Percentiles rank a stretch among this genome's conserved stretches.
These are phyloP conservation scores for Centropus bengalensis DNA, from an alignment of 2,113 vertebrate species.

Conservation along the genomic window DNA sequence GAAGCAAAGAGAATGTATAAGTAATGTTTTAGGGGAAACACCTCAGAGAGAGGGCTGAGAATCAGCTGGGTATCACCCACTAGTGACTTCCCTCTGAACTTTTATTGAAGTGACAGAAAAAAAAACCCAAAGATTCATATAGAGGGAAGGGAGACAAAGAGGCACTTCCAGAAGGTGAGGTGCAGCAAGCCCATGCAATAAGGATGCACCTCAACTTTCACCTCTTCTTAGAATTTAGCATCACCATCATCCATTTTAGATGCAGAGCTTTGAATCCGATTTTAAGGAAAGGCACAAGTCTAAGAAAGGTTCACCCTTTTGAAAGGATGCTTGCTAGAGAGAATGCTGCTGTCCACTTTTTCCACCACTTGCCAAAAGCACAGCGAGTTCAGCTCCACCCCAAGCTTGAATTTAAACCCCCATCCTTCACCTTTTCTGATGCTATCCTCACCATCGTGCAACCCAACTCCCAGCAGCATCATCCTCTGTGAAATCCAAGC, in stretches of 20 bases:
- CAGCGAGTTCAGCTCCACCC: background rate
- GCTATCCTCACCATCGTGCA: background rate
- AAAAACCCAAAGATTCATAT: background rate
- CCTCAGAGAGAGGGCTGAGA: background rate
- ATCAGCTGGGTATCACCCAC: background rate
- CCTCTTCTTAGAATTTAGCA: background rate
- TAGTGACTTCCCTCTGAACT: background rate
- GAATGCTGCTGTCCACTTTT: background rate
- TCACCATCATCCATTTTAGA: background rate
- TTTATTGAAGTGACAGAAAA: background rate
- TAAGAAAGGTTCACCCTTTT: background rate
- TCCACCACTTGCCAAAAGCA: background rate
- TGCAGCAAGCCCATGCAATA: background rate
- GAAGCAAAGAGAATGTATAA: background rate
- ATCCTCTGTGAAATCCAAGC: background rate
- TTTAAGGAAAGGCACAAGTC: background rate
- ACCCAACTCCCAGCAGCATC: background rate
- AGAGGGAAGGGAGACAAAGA: background rate
- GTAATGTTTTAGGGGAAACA: background rate
- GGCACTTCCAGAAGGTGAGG: background rate
- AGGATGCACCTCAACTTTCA: background rate
- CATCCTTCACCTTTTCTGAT: background rate
- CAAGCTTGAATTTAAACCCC: background rate
- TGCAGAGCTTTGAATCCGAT: background rate
- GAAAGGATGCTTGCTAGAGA: background rate